Base-by-base conservation (phyloP, 2,888 invertebrate genomes). In the Isoperla grammatica region DNA sequence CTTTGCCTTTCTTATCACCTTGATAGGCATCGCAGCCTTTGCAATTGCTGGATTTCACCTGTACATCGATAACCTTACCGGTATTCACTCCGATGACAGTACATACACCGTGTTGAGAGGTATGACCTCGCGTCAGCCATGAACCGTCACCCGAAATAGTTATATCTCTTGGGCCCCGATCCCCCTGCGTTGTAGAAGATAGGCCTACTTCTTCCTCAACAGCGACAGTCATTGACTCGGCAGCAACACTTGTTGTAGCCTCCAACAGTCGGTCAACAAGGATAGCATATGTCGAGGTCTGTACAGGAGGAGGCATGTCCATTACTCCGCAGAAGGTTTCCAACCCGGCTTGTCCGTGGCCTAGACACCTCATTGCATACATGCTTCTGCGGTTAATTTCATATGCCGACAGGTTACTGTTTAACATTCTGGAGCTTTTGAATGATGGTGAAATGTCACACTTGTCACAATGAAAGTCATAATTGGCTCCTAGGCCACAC, bases 301-400 rank as follows among this genome's bases (percentile, higher is more conserved):
- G 39, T 1, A 56, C 59, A 45, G 55, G 42, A 54, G 59, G 15
- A 0, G 55, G 55, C 11, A 43, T 15, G 17, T 59, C 59, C 45
- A 56, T 56, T 12, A 59, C 12, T 42, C 59, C 59, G n/a, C 59
- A 59, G 37, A 59, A 56, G 42, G 43, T 42, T 13, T 50, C 19
- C 9, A 58, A 20, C 19, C 54, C 43, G 2, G 39, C 54, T 20
- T 35, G 20, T 4, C 40, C 42, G 37, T 53, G 19, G 15, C 54
- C 58, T 12, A 58, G 42, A 58, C 39, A 58, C 17, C 58, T 48
- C 53, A 58, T 56, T 19, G 54, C 58, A 20, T 53, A 12, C 6
- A 58, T 13, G 8, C 12, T 15, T 2, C 39, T 50, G 8, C 54
- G 50, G 48, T 57, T 57, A 13, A 57, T 29, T 29, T 55, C 29